phyloP scores from a whole-genome alignment of 1,140 invertebrate species.

The Spodoptera litura region DNA sequence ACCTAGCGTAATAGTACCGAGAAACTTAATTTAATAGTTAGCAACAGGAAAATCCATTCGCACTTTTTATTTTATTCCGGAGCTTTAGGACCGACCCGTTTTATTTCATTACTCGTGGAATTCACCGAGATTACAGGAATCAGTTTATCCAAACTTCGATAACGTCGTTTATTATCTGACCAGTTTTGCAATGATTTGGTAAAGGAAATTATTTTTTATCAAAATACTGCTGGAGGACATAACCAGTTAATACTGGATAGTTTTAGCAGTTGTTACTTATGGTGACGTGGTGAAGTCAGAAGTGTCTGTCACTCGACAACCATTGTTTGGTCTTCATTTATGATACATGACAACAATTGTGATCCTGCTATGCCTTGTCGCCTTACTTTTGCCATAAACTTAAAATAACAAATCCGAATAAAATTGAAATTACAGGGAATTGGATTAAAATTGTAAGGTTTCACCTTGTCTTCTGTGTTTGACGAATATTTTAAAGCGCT shows the following conservation, averaged over 20 bases:
- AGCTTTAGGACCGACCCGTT: neutral
- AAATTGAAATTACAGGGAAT: slow-evolving; percentile 3
- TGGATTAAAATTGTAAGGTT: slow-evolving; percentile 27
- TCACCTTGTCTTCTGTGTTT: slow-evolving; percentile 22
- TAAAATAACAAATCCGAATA: neutral
- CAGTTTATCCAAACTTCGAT: slow-evolving; percentile 8
- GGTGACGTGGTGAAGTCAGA: no score
- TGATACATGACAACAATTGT: neutral
- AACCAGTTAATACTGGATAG: no score
- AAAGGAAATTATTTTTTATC: neutral
- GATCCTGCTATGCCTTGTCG: neutral
- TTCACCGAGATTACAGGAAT: neutral
- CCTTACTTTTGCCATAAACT: neutral
- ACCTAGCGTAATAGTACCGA: no score
- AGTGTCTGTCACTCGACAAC: no score
- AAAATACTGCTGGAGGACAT: no score
- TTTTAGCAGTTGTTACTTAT: no score
- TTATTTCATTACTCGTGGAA: neutral
- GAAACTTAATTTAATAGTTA: no score
- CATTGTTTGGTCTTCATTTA: no score
- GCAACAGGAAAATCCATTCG: neutral
- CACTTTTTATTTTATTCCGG: neutral
- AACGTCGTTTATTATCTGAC: neutral
- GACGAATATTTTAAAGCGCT: slow-evolving; percentile 19
- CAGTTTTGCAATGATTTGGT: neutral